These are phyloP conservation scores for Merops nubicus DNA, from an alignment of 2,113 vertebrate species.

Conservation along the genomic window DNA sequence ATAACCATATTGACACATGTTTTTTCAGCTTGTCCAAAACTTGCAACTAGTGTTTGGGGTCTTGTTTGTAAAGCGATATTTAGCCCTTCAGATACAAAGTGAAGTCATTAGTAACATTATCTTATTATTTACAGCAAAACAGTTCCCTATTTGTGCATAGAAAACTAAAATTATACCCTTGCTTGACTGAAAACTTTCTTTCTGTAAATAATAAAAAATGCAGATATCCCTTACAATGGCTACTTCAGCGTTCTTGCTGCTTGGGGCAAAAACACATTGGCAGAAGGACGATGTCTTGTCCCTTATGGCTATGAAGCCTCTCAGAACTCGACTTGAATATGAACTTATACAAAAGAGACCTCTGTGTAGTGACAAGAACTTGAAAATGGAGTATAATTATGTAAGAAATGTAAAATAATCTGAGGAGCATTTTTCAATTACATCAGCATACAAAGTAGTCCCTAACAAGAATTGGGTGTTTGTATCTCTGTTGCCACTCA, in stretches of 20 bases:
- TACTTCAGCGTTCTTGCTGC: background rate
- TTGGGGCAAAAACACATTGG: background rate
- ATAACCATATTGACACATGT: background rate
- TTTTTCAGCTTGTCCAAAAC: background rate
- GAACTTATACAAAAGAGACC: background rate
- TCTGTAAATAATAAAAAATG: background rate
- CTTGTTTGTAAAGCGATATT: background rate
- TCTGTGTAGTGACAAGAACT: slow-evolving; percentile 7
- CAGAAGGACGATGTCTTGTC: background rate
- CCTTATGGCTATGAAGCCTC: background rate
- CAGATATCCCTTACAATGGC: background rate
- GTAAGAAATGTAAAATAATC: background rate
- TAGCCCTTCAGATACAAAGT: background rate
- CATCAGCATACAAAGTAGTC: background rate
- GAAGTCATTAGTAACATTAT: background rate
- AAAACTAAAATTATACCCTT: background rate
- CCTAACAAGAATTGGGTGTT: background rate
- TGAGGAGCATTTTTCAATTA: background rate
- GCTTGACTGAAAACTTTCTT: background rate
- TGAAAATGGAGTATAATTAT: background rate
- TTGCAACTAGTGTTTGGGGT: background rate
- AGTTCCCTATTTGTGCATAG: background rate
- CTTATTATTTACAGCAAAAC: background rate
- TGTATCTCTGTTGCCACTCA: background rate
- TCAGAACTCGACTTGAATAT: background rate